Percentiles rank a stretch among this genome's conserved stretches.
Evolutionary conservation across 2,113 vertebrate genomes (phyloP).

Genomic region (Corythaeola cristata): DNA sequence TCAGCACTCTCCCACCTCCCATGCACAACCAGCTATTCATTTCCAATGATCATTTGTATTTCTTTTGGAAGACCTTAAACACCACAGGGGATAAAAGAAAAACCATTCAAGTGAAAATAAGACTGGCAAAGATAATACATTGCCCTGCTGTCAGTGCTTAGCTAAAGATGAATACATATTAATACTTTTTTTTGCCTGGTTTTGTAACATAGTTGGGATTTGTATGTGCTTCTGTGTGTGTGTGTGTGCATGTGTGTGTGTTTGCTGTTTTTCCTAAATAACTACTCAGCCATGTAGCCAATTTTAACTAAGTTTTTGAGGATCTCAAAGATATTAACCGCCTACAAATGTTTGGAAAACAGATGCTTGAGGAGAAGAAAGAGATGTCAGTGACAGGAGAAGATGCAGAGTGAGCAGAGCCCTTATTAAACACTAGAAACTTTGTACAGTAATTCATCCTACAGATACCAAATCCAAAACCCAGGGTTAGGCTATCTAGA

Average conservation of each 20-base stretch:
- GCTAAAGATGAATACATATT: conserved; percentile 24
- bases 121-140: conserved; percentile 9
- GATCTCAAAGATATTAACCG: background rate
- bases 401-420: background rate
- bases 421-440: background rate
- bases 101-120: conserved; percentile 61
- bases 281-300: background rate
- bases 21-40: conserved; percentile 60
- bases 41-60: conserved; percentile 68
- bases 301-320: background rate
- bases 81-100: conserved; percentile 15
- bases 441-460: background rate
- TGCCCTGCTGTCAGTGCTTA: conserved; percentile 30
- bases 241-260: background rate
- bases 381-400: background rate
- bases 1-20: conserved; percentile 57
- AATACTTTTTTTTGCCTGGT: background rate
- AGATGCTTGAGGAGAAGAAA: background rate
- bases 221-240: background rate
- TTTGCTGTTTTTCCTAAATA: background rate
- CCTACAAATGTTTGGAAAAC: background rate
- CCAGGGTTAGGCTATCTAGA: background rate
- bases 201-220: background rate
- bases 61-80: conserved; percentile 64
- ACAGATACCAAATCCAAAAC: background rate